Base-by-base conservation (phyloP, 2,797 vertebrate genomes). In the Buceros bicornis region DNA sequence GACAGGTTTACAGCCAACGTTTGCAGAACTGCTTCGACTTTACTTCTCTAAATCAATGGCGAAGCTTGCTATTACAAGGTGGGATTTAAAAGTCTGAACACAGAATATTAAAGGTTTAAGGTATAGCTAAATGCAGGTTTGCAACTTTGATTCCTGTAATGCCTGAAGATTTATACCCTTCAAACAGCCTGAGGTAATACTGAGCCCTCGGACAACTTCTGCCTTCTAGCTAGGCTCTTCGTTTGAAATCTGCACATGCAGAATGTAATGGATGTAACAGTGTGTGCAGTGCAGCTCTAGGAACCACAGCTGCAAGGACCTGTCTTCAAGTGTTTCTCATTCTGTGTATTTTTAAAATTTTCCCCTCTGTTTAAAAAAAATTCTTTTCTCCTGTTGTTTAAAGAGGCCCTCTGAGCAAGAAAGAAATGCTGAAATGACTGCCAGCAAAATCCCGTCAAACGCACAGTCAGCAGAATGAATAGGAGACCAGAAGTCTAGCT, bases 11-110 rank as follows among this genome's bases (percentile, higher is more conserved):
- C 77, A 33, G 37, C 25, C 35, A 45, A 12, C 48, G 47, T 93
- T 82, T 92, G 79, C 91, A 84, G 58, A 95, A 76, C 31, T 67
- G 51, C 40, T 91, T 95, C 93, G 89, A 31, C 50, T 40, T 48
- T 13, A 58, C 31, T 62, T 86, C 37, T 76, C 37, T 65, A 60
- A 56, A 61, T 91, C 42, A 45, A 20, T 50, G 35, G 57, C 77
- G 72, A 5, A 45, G 25, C 51, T 91, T 56, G 31, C n/a, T 58
- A 21, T 67, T 76, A 26, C 54, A 61, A 86, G 57, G 42, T 73
- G 43, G 67, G 77, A 31, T 80, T 58, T 89, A 13, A 72, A 60
- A 60, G 19, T 21, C 33, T 22, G 66, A 76, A 56, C 24, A 20
- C 70, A 64, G 47, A 70, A 15, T 90, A 84, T 56, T 17, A 67